A percentile compares a stretch with the other conserved stretches of the same genome.
Conservation (phyloP, 2,888 invertebrate genomes). For the Prenolepis imparis region DNA sequence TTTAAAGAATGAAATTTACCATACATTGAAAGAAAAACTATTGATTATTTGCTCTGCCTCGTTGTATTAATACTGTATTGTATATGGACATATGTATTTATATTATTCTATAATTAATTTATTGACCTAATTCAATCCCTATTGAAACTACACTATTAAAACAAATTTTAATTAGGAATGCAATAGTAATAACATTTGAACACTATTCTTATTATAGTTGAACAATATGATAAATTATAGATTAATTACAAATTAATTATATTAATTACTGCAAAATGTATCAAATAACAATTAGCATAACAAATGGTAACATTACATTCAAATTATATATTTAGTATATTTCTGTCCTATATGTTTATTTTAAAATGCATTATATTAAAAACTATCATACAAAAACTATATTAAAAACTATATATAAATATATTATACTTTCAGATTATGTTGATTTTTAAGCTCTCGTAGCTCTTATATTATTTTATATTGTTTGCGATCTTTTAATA, state of each 20-base stretch:
- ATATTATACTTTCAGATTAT: neutral
- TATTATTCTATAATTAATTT: constrained; percentile 15
- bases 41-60: neutral
- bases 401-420: neutral
- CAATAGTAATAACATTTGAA: constrained; percentile 4
- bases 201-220: neutral
- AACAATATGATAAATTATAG: neutral
- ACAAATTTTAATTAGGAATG: neutral
- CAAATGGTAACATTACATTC: neutral
- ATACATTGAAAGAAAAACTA: neutral
- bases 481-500: neutral
- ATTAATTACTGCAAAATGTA: constrained; percentile 2
- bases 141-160: neutral
- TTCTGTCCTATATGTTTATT: neutral
- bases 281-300: neutral
- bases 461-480: neutral
- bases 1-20: neutral
- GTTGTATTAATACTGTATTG: neutral
- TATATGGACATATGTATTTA: neutral
- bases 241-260: neutral
- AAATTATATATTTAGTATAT: neutral
- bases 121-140: neutral
- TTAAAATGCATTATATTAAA: neutral
- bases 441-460: neutral
- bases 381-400: neutral